Percentiles rank a stretch among this genome's conserved stretches.
Evolutionary conservation across 2,888 invertebrate species (phyloP).

Genomic region (Scaptomyza reducta): DNA sequence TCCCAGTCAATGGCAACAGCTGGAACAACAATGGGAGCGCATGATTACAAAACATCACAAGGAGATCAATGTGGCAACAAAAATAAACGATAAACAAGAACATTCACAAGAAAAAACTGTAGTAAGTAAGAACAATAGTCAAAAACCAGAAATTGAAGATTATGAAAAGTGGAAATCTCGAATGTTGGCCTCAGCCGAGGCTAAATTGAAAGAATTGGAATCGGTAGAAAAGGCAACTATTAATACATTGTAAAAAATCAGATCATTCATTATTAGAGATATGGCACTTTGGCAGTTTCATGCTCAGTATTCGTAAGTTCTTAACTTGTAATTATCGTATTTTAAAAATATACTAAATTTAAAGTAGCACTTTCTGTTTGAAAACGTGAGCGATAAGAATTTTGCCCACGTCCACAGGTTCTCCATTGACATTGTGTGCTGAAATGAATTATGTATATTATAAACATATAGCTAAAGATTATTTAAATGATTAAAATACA

Average conservation of each 20-base stretch:
- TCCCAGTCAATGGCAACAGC: conserved; percentile 86
- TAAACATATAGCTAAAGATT: not conserved
- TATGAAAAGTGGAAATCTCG: conserved; percentile 87
- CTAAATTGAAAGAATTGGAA: conserved; percentile 79
- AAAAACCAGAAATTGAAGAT: conserved; percentile 84
- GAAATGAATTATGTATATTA: conserved; percentile 10
- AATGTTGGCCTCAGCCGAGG: conserved; percentile 84
- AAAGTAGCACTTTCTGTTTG: not conserved
- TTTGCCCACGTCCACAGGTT: conserved; percentile 71
- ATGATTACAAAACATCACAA: conserved; percentile 74
- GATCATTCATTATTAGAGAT: not conserved
- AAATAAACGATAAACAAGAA: conserved; percentile 51
- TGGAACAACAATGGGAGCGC: conserved; percentile 87
- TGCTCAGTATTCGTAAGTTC: not conserved
- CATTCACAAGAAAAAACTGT: conserved; percentile 35
- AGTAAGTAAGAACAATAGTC: conserved; percentile 15
- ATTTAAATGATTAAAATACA: not conserved
- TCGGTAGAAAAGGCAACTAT: not conserved
- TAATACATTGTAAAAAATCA: not conserved
- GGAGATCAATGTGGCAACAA: conserved; percentile 10
- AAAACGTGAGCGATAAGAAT: conserved; percentile 45
- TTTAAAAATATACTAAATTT: conserved; percentile 1
- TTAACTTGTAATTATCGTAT: not conserved
- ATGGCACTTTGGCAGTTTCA: not conserved
- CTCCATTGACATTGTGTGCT: conserved; percentile 67